These are phyloP conservation scores for Pyralis farinalis DNA, from an alignment of 2,888 invertebrate genomes.

Conservation along the genomic window DNA sequence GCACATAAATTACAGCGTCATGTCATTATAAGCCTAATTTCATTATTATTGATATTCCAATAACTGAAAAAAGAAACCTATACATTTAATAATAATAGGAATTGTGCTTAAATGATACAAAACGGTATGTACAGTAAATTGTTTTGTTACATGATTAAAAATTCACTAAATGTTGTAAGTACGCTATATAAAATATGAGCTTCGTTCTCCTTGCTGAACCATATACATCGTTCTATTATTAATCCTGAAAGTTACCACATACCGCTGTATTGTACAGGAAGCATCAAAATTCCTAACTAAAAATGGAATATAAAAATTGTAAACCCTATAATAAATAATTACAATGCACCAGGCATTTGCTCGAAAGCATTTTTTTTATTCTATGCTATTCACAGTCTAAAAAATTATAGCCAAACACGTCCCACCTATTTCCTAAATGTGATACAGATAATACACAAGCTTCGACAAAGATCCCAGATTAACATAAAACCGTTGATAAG, in stretches of 20 bases:
- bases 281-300: slow-evolving; percentile 44
- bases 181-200: slow-evolving; percentile 56
- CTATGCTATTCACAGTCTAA: slow-evolving; percentile 61
- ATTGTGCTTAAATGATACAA: slow-evolving; percentile 21
- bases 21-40: slow-evolving; percentile 39
- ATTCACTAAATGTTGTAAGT: slow-evolving; percentile 43
- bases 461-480: slow-evolving; percentile 34
- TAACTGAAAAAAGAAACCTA: slow-evolving; percentile 21
- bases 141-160: slow-evolving; percentile 27
- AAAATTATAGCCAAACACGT: slow-evolving; percentile 48
- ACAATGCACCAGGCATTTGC: slow-evolving; percentile 62
- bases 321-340: slow-evolving; percentile 59
- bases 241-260: slow-evolving; percentile 16
- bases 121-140: slow-evolving; percentile 27
- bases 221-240: background rate
- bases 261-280: slow-evolving; percentile 29
- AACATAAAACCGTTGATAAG: slow-evolving; percentile 25
- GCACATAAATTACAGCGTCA: slow-evolving; percentile 46
- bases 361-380: slow-evolving; percentile 44
- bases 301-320: slow-evolving; percentile 57
- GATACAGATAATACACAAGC: slow-evolving; percentile 50
- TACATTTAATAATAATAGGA: slow-evolving; percentile 26
- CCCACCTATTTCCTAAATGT: slow-evolving; percentile 48
- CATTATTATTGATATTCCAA: slow-evolving; percentile 24
- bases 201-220: slow-evolving; percentile 32